Conservation (phyloP, 2,113 vertebrate species). For the Vimba vimba region DNA sequence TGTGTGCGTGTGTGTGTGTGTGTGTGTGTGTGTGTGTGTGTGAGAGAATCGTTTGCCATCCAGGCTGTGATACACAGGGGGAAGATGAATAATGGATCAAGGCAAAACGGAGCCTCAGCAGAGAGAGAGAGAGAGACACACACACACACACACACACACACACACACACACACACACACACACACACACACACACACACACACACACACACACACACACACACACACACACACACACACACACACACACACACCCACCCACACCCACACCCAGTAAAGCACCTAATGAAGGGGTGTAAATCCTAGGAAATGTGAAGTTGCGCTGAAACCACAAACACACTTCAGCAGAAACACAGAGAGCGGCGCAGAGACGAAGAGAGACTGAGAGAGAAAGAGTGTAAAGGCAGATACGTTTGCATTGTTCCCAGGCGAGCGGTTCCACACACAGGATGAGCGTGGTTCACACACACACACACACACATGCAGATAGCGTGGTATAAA, state of each 20-base stretch:
- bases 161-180: too few species aligned
- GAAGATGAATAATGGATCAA: slow-evolving; percentile 43
- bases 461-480: slow-evolving; percentile 44
- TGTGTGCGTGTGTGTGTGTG: slow-evolving; percentile 8
- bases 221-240: background rate
- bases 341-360: background rate
- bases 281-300: slow-evolving; percentile 17
- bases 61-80: slow-evolving; percentile 20
- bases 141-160: too few species aligned
- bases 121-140: background rate
- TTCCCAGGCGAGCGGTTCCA: slow-evolving; percentile 78
- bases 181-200: background rate
- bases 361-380: background rate
- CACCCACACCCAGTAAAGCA: background rate
- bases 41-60: slow-evolving; percentile 11
- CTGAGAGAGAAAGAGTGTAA: slow-evolving; percentile 4
- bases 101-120: slow-evolving; percentile 19
- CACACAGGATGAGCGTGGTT: slow-evolving; percentile 77
- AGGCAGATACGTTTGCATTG: background rate
- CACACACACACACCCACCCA: slow-evolving; percentile 20
- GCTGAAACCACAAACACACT: slow-evolving; percentile 11
- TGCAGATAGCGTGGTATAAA: slow-evolving; percentile 7
- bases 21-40: slow-evolving; percentile 12
- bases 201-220: slow-evolving; percentile 25
- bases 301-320: slow-evolving; percentile 2